These are phyloP conservation scores for Siniperca undulata DNA, from an alignment of 2,797 vertebrate genomes.

Conservation along the genomic window DNA sequence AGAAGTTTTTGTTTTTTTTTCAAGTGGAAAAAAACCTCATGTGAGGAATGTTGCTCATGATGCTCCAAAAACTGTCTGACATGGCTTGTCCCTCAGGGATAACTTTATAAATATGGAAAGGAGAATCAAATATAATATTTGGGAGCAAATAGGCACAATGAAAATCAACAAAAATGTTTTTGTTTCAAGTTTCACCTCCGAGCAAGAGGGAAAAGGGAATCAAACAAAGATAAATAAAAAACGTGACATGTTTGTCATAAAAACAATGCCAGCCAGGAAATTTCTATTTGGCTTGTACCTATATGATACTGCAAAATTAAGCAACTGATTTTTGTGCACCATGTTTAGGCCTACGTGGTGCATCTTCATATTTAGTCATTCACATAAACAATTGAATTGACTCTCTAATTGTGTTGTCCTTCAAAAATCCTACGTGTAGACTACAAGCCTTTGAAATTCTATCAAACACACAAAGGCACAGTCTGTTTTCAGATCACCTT, in stretches of 20 bases:
- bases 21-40: conserved; percentile 67
- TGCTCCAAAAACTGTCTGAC: conserved; percentile 77
- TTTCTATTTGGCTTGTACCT: conserved; percentile 9
- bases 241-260: conserved; percentile 47
- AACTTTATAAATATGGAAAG: conserved; percentile 77
- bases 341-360: not conserved
- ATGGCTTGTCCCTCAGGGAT: conserved; percentile 64
- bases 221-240: conserved; percentile 50
- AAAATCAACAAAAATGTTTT: conserved; percentile 71
- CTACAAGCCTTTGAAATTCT: conserved; percentile 38
- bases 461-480: conserved; percentile 38
- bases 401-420: conserved; percentile 33
- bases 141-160: conserved; percentile 75
- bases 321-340: conserved; percentile 2
- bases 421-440: conserved; percentile 3
- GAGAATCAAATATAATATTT: conserved; percentile 77
- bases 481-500: conserved; percentile 58
- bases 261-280: conserved; percentile 30
- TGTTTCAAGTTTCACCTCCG: conserved; percentile 68
- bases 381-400: conserved; percentile 6
- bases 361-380: conserved; percentile 11
- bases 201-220: conserved; percentile 52
- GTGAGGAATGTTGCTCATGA: conserved; percentile 74
- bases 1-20: conserved; percentile 73
- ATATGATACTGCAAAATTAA: conserved; percentile 30